These are phyloP conservation scores for Myripristis murdjan DNA, from an alignment of 2,797 vertebrate genomes.

Conservation along the genomic window DNA sequence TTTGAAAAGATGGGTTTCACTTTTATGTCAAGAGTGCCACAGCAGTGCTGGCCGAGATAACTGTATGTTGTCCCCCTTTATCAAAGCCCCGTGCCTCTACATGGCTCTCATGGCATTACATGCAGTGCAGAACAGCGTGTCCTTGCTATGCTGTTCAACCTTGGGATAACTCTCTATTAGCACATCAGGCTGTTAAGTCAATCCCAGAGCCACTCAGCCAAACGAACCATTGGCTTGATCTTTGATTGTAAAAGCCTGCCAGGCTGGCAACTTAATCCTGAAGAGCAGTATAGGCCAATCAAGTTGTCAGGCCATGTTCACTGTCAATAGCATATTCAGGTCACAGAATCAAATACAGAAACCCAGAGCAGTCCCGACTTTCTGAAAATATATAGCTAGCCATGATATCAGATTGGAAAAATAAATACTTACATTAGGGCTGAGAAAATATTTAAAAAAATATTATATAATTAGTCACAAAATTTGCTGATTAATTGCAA, in stretches of 20 bases:
- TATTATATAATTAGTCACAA: too few relatives aligned
- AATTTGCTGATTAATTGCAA: too few relatives aligned
- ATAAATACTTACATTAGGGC: constrained; percentile 6
- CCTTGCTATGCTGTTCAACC: constrained; percentile 75
- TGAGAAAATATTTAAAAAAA: too few relatives aligned
- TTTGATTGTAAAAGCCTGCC: constrained; percentile 80
- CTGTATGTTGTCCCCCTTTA: constrained; percentile 51
- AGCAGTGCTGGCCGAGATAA: constrained; percentile 22
- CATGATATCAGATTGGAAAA: constrained; percentile 13
- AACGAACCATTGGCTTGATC: constrained; percentile 76
- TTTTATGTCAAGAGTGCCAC: constrained; percentile 38
- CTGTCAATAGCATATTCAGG: constrained; percentile 77
- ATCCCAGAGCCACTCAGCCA: constrained; percentile 80
- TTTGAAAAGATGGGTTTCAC: constrained; percentile 13
- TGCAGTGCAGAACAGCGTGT: constrained; percentile 49
- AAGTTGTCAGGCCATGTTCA: constrained; percentile 72
- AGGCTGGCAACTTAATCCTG: constrained; percentile 79
- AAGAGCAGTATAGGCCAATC: constrained; percentile 73
- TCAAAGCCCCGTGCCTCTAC: constrained; percentile 16
- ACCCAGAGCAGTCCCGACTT: constrained; percentile 27
- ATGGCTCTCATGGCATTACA: constrained; percentile 48
- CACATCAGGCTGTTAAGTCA: constrained; percentile 80
- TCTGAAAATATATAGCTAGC: constrained; percentile 18
- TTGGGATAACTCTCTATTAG: constrained; percentile 81
- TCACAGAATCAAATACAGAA: constrained; percentile 62